phyloP scores from a whole-genome alignment of 2,113 vertebrate genomes.

The Grammomys dolichurus region DNA sequence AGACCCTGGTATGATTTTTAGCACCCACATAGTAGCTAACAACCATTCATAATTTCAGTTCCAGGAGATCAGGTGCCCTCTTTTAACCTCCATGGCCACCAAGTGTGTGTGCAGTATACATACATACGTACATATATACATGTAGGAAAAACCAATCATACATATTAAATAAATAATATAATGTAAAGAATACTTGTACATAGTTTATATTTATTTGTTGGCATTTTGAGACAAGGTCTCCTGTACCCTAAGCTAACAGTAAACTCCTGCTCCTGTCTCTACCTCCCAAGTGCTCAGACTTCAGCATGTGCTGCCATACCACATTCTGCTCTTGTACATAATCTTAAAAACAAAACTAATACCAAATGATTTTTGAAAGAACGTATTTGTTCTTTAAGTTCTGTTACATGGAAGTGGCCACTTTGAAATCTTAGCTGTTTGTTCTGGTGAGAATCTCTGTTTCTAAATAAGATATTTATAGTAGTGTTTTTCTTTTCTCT shows the following conservation, averaged over 20 bases:
- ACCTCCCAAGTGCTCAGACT: not conserved
- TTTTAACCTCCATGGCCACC: not conserved
- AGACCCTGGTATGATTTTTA: not conserved
- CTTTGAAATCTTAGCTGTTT: constrained; percentile 18
- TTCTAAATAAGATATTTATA: constrained; percentile 42
- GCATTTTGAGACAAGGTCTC: not conserved
- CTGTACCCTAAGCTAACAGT: not conserved
- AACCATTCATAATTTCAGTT: not conserved
- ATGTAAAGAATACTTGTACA: not conserved
- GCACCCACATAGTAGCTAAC: not conserved
- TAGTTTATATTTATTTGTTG: not conserved
- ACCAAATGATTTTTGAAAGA: constrained; percentile 19
- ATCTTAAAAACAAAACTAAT: not conserved
- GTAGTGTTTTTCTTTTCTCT: not conserved
- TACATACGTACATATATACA: not conserved
- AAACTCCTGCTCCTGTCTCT: not conserved
- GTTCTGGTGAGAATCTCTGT: not conserved
- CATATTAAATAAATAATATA: not conserved
- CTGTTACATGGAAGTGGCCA: not conserved
- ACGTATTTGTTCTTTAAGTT: not conserved
- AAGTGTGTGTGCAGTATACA: not conserved
- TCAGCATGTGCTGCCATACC: not conserved
- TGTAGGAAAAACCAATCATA: not conserved
- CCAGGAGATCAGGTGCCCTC: not conserved
- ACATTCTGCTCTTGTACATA: not conserved